Conservation (phyloP, 2,888 invertebrate genomes). For the Micoletzkya japonica region DNA sequence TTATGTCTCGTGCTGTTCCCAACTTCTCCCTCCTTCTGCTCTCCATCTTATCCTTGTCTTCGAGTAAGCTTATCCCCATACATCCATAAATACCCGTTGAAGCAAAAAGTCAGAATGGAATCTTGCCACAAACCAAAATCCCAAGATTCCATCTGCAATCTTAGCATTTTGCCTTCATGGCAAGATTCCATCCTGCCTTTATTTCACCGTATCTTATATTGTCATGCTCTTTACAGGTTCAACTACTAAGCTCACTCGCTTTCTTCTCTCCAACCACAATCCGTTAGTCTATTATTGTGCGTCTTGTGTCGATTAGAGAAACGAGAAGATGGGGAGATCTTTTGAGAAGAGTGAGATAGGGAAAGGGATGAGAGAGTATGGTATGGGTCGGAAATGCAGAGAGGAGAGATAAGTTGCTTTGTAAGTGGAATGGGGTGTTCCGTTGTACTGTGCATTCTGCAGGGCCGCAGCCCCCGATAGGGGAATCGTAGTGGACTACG, state of each 20-base stretch:
- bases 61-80: not conserved
- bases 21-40: not conserved
- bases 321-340: not conserved
- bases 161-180: no score
- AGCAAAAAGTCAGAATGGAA: no score
- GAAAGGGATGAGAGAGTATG: not conserved
- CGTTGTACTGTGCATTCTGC: no score
- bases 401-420: not conserved
- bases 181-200: not conserved
- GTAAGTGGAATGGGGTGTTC: not conserved
- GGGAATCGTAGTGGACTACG: slow-evolving; percentile 45
- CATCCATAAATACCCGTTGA: not conserved
- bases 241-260: slow-evolving; percentile 22
- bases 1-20: not conserved
- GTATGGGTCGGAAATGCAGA: not conserved
- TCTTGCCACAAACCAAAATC: no score
- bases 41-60: not conserved
- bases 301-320: not conserved
- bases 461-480: slow-evolving; percentile 55
- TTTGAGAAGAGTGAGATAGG: not conserved
- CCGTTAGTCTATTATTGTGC: slow-evolving; percentile 14
- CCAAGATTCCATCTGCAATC: no score
- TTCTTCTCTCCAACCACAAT: slow-evolving; percentile 12
- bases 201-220: not conserved
- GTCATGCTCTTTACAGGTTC: not conserved